These are phyloP conservation scores for Sphaerodactylus townsendi DNA, from an alignment of 2,113 vertebrate species.

Conservation along the genomic window DNA sequence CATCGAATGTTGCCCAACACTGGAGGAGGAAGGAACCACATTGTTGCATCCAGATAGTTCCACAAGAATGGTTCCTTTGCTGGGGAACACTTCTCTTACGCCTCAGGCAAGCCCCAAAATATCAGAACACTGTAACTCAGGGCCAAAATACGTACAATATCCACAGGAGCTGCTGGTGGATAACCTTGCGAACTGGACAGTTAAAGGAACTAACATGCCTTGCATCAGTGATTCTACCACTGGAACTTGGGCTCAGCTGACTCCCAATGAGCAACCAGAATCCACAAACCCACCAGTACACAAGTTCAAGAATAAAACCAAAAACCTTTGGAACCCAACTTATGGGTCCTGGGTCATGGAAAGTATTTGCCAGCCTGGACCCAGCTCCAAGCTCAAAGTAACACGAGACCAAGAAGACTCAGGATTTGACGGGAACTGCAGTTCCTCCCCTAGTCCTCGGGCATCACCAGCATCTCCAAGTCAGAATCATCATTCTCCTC, in stretches of 20 bases:
- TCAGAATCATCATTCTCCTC: conserved; percentile 59
- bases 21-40: conserved; percentile 80
- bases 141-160: conserved; percentile 51
- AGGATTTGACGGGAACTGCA: conserved; percentile 68
- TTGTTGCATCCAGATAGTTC: conserved; percentile 77
- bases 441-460: conserved; percentile 62
- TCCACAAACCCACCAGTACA: conserved; percentile 75
- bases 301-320: conserved; percentile 88
- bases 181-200: conserved; percentile 70
- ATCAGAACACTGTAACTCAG: conserved; percentile 38
- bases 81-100: conserved; percentile 70
- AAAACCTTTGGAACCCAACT: conserved; percentile 93
- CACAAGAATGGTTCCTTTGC: conserved; percentile 76
- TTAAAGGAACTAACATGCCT: conserved; percentile 67
- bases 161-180: conserved; percentile 78
- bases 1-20: conserved; percentile 76
- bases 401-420: conserved; percentile 72
- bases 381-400: conserved; percentile 47
- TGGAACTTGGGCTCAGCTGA: conserved; percentile 54
- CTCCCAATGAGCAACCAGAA: conserved; percentile 71
- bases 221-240: conserved; percentile 53
- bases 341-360: conserved; percentile 90
- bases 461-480: conserved; percentile 67
- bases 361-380: conserved; percentile 69
- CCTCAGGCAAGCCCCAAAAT: conserved; percentile 44